Base-by-base conservation (phyloP, 2,113 vertebrate species). In the Channa argus region DNA sequence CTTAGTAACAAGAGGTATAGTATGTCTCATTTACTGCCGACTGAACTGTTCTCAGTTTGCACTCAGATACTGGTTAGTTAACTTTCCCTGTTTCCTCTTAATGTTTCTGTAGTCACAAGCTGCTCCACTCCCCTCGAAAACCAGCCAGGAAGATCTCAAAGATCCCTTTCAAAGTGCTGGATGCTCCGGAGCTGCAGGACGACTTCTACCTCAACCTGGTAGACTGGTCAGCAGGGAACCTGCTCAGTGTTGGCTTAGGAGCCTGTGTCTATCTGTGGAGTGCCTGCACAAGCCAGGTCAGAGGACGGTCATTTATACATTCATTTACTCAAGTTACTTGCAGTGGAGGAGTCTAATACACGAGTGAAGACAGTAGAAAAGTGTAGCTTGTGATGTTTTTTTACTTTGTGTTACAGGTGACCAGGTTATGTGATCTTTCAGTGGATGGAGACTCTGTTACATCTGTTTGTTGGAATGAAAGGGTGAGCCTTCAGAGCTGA, bases 121-220 rank as follows among this genome's bases (percentile, higher is more conserved):
- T 99, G 71, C 91, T 99, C 45, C 95, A 97, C 36, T 99, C 98
- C 0, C 98, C 98, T 12, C 94, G 98, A 70, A 99, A 99, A 80
- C 98, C 98, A 0, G 98, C 98, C 0, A 94, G 98, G 1, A 99
- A 99, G 88, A 99, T 99, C 86, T 99, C 98, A 15, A 99, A 99
- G 94, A 99, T 99, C 79, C 98, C 98, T 15, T 99, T 99, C 89
- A 99, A 99, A 84, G 98, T 99, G 56, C 92, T 99, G 72, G 98
- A 99, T 0, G 98, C 98, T 1, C 98, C 98, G 0, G 98, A 99
- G 87, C 92, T 99, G 58, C 98, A 99, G 88, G 98, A 99, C 0
- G 98, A 99, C 81, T 99, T 99, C 94, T 99, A 99, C 94, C 94
- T 99, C 92, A 99, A 99, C 91, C 90, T 99, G 85, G 98, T 99